A percentile compares a stretch with the other conserved stretches of the same genome.
phyloP scores from a whole-genome alignment of 2,797 vertebrate species.

The Peromyscus nudipes region DNA sequence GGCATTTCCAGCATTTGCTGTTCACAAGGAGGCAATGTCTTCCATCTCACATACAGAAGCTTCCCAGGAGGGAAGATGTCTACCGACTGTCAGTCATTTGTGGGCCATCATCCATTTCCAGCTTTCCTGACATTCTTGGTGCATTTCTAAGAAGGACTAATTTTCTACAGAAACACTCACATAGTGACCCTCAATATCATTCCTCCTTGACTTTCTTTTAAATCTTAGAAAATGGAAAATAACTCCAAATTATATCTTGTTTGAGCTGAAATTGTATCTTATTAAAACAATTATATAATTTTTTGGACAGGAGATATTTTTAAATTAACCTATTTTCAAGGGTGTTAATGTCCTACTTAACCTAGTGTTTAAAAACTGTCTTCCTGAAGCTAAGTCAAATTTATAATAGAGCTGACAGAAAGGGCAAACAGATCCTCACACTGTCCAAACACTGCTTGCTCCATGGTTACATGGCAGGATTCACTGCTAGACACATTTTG shows the following conservation, averaged over 20 bases:
- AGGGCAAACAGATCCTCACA: constrained; percentile 71
- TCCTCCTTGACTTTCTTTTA: neutral
- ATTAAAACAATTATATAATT: constrained; percentile 52
- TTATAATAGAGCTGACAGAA: constrained; percentile 70
- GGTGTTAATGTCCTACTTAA: constrained; percentile 69
- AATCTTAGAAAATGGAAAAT: constrained; percentile 60
- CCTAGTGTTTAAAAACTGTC: constrained; percentile 72
- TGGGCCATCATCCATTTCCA: neutral
- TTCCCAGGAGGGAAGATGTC: neutral
- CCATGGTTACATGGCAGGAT: constrained; percentile 75
- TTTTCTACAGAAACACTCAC: constrained; percentile 23
- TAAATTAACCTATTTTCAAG: constrained; percentile 23
- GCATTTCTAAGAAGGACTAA: neutral
- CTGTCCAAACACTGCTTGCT: constrained; percentile 74
- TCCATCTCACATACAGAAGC: neutral
- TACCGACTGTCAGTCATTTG: neutral
- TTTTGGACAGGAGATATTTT: constrained; percentile 69
- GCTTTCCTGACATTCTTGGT: constrained; percentile 15
- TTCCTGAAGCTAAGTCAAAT: constrained; percentile 72
- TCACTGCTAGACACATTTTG: constrained; percentile 18
- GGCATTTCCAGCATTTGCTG: neutral
- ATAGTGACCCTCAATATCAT: neutral
- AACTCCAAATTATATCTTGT: constrained; percentile 54
- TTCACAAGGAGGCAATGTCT: neutral
- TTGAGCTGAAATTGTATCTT: constrained; percentile 55